Base-by-base conservation (phyloP, 2,888 invertebrate species). In the Aspidiotus rigidus region DNA sequence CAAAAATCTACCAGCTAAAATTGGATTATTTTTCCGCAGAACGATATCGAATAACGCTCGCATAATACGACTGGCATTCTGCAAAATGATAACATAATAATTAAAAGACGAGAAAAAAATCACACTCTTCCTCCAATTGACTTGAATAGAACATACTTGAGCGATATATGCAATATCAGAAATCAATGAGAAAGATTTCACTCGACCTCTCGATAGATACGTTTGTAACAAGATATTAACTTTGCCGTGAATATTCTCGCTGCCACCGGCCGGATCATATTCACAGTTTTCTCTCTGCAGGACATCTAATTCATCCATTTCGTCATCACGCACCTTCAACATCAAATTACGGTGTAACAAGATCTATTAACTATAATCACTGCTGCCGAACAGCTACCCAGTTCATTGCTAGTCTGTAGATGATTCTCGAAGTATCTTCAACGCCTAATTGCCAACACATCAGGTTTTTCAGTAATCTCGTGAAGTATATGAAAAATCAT, bases 31-130 rank as follows among this genome's bases (percentile, higher is more conserved):
- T 75, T 89, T 89, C 41, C 91, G 84, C 7, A 97, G 80, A 0
- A 91, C 90, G 72, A 98, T 90, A 76, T 99, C 97, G 79, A 98
- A 99, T 49, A 98, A 79, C 0, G 96, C 95, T 55, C 98, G 83
- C 8, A 90, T 85, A 74, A 99, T 93, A 69, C 98, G 84, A 0
- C 89, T 87, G 9, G 93, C 89, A 79, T 97, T 98, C 88, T 96
- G 77, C 76, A 15, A 55, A 57, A 64, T 55, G 15, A 13, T 16
- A 16, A 62, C n/a, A 39, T 17, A 67, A n/a, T 40, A 39, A 56
- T 17, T 44, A 11, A 17, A 57, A 41, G 40, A 54, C n/a, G 53
- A 17, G 10, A 66, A 57, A 13, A 41, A 56, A 66, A 11, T 41
- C n/a, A 44, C n/a, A 62, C 3, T 3, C 2, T 3, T 28, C 3